Evolutionary conservation across 2,888 invertebrate genomes (phyloP).

Genomic region (Drosophila infuscata): DNA sequence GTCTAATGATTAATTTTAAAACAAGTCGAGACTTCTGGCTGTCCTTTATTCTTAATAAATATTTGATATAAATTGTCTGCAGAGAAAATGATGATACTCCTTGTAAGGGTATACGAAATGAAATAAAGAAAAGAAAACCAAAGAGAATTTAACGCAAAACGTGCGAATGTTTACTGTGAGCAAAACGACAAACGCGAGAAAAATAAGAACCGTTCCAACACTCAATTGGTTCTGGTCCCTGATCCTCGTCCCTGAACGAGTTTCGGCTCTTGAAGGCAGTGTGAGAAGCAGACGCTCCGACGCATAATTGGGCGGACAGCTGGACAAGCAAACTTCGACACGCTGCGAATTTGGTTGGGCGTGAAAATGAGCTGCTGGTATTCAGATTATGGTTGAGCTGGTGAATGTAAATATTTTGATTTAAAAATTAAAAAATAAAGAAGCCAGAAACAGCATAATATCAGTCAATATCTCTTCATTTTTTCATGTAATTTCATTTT

Average conservation of each 20-base stretch:
- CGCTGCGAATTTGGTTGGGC: slow-evolving; percentile 26
- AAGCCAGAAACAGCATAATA: not conserved
- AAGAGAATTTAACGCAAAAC: slow-evolving; percentile 71
- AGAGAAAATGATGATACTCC: not conserved
- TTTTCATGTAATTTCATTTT: not conserved
- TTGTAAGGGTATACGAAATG: not conserved
- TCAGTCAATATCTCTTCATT: not conserved
- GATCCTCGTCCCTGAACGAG: slow-evolving; percentile 2
- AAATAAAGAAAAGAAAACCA: not conserved
- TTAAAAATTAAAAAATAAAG: not conserved
- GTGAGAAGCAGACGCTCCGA: slow-evolving; percentile 18
- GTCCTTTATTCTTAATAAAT: not conserved
- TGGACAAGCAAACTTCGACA: slow-evolving; percentile 10
- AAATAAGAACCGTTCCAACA: not conserved
- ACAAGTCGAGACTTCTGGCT: not conserved
- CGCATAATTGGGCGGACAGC: slow-evolving; percentile 41
- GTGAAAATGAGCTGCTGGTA: slow-evolving; percentile 15
- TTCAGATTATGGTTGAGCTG: slow-evolving; percentile 1
- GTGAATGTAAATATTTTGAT: not conserved
- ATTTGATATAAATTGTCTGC: not conserved
- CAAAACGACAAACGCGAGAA: slow-evolving; percentile 31
- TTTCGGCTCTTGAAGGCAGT: slow-evolving; percentile 1
- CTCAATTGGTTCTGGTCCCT: slow-evolving; percentile 7
- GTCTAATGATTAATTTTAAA: not conserved
- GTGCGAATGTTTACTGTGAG: slow-evolving; percentile 74